Percentiles rank a stretch among this genome's conserved stretches.
Conservation (phyloP, 2,113 vertebrate genomes). For the Canis aureus region DNA sequence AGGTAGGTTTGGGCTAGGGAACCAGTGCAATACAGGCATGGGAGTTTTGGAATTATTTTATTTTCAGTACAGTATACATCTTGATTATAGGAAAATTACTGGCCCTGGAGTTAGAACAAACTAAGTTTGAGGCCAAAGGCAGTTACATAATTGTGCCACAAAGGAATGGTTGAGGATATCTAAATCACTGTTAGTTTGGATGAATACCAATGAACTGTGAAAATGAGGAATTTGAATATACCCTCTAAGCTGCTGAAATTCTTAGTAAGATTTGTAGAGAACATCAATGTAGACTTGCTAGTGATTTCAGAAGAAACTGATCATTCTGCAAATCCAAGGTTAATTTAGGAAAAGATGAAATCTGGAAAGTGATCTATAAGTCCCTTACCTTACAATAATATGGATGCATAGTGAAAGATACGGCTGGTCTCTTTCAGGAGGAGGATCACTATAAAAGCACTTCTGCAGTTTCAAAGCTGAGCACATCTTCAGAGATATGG, state of each 20-base stretch:
- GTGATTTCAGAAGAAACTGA: not conserved
- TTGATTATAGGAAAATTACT: slow-evolving; percentile 1
- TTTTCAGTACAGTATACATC: not conserved
- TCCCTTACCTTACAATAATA: not conserved
- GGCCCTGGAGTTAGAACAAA: not conserved
- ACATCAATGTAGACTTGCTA: not conserved
- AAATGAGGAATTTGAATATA: not conserved
- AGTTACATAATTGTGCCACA: not conserved
- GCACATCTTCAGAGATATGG: not conserved
- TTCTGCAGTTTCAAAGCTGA: not conserved
- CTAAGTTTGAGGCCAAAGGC: not conserved
- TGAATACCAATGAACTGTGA: not conserved
- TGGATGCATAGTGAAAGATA: not conserved
- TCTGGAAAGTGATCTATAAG: not conserved
- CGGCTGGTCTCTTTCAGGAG: not conserved
- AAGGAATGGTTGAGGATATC: not conserved
- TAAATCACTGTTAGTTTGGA: not conserved
- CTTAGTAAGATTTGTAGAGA: not conserved
- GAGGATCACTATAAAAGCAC: not conserved
- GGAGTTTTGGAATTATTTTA: not conserved
- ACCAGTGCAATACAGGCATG: not conserved
- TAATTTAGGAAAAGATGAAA: not conserved
- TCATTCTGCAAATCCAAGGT: slow-evolving; percentile 4
- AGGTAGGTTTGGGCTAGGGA: not conserved
- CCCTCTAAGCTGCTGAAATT: not conserved